Percentiles rank a stretch among this genome's conserved stretches.
These are phyloP conservation scores for Pterostichus niger DNA, from an alignment of 2,888 invertebrate genomes.

Conservation along the genomic window DNA sequence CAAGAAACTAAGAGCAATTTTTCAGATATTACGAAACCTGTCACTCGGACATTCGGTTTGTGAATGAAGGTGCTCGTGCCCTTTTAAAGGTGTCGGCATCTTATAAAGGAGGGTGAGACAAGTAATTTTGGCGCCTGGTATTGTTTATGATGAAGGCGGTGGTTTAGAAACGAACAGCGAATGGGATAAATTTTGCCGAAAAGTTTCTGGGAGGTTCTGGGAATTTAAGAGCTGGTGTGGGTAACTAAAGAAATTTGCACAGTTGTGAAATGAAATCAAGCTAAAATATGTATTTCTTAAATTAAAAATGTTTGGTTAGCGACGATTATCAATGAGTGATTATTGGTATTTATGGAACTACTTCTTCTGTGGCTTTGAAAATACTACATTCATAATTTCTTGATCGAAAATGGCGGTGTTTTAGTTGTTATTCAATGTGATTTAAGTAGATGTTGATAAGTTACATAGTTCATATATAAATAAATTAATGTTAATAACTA, in stretches of 20 bases:
- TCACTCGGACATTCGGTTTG: not conserved
- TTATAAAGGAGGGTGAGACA: not conserved
- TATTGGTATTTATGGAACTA: not conserved
- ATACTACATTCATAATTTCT: too few species aligned
- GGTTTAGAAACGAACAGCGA: not conserved
- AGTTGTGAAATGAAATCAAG: not conserved
- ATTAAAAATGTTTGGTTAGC: not conserved
- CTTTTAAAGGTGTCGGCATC: not conserved
- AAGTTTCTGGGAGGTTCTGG: constrained; percentile 3
- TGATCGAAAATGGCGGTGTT: too few species aligned
- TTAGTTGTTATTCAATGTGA: too few species aligned
- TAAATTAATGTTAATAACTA: too few species aligned
- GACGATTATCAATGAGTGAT: not conserved
- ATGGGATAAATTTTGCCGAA: not conserved
- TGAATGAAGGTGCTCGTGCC: constrained; percentile 1
- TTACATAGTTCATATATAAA: too few species aligned
- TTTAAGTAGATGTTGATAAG: too few species aligned
- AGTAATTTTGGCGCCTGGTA: not conserved
- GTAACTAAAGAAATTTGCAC: not conserved
- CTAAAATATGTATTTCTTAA: constrained; percentile 6
- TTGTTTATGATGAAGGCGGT: constrained; percentile 8
- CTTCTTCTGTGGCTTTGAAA: too few species aligned
- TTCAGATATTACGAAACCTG: not conserved
- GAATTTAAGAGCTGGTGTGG: not conserved
- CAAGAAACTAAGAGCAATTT: not conserved